Base-by-base conservation (phyloP, 2,113 vertebrate genomes). In the Corapipo altera region DNA sequence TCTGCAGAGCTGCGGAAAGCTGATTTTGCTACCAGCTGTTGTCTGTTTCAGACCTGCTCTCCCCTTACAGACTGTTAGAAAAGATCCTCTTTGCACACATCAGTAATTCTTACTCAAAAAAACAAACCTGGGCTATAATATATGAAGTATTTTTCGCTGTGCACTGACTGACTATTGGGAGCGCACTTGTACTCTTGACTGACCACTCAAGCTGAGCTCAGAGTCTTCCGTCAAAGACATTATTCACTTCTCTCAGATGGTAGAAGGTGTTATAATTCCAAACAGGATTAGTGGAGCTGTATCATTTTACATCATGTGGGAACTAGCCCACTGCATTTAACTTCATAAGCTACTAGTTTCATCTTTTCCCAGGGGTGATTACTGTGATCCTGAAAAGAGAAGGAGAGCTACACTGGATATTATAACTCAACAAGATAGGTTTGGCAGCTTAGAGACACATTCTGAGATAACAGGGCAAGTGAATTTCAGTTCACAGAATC, bases 11-110 rank as follows among this genome's bases (percentile, higher is more conserved):
- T 23, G 32, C 7, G 32, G n/a, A 66, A 66, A 77, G 28, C 11
- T 0, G 0, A 27, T 51, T 85, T 59, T 3, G 4, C 32, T n/a
- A 46, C 23, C 32, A 65, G 4, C 8, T 52, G 6, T 14, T 69
- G 32, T 51, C 59, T 83, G 46, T 24, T 65, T 78, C 9, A 16
- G 43, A 88, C 13, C 49, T 37, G 32, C 37, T 79, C 57, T 76
- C 46, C 57, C 28, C 22, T 58, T 37, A 51, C 33, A 35, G n/a
- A 54, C 15, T 23, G 14, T 19, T 2, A 0, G 33, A 72, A 81
- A 92, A 82, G 44, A 61, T 64, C 43, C 72, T 76, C 74, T 91
- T 59, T 41, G 58, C 37, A 72, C 28, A 61, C 27, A 59, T 62
- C 48, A 41, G 22, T 81, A 87, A 49, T 39, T 59, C 66, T 69